Conservation (phyloP, 2,797 vertebrate genomes). For the Chelon auratus region DNA sequence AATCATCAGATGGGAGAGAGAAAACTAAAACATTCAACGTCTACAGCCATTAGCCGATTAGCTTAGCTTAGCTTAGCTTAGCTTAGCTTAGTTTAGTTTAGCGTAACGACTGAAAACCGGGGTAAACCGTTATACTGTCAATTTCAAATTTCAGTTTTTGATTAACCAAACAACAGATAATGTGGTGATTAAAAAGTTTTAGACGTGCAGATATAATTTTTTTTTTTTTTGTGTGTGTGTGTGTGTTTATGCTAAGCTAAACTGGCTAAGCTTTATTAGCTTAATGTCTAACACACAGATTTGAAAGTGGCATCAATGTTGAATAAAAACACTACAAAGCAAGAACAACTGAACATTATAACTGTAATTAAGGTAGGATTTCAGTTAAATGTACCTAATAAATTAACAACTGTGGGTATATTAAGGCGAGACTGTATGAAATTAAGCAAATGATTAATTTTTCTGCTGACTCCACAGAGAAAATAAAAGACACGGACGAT, state of each 20-base stretch:
- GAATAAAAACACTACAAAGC: background rate
- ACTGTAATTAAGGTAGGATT: background rate
- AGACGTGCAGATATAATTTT: background rate
- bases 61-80: background rate
- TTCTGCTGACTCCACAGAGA: background rate
- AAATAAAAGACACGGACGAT: constrained; percentile 8
- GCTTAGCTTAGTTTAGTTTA: background rate
- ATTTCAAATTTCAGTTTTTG: background rate
- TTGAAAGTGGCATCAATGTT: background rate
- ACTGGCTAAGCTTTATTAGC: background rate
- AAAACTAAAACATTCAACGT: no score
- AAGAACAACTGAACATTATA: background rate
- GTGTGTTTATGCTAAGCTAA: background rate
- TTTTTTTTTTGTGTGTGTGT: no score
- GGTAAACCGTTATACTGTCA: no score
- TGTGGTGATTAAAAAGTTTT: background rate
- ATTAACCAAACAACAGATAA: background rate
- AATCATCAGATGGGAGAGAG: background rate
- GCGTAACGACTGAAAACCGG: background rate
- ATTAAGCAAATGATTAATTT: background rate
- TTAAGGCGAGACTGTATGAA: constrained; percentile 8
- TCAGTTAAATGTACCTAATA: background rate
- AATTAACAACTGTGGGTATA: background rate
- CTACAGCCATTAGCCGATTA: background rate
- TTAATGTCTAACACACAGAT: background rate